Evolutionary conservation across 2,113 vertebrate genomes (phyloP), one percentile per base, ranked within the genome.

Genomic region (Rhinopomastus cyanomelas): DNA sequence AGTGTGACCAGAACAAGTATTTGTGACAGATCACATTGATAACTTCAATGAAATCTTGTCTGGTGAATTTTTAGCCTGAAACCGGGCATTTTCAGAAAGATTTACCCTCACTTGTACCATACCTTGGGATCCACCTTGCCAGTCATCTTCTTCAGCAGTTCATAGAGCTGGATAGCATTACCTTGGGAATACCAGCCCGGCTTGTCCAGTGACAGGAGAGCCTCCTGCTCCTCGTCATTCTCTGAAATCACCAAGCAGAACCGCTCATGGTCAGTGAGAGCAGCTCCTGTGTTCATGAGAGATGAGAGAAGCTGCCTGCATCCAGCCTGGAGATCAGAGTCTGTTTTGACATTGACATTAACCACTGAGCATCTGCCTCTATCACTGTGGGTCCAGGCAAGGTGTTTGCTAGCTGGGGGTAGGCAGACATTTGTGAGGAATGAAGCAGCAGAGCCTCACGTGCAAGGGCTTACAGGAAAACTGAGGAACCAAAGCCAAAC

Each of bases 161-260:
- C 97, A 39, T 98, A 98, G 34, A 99, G 98, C 92, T 99, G 99
- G 37, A 92, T 97, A 96, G 98, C 98, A 56, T 99, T 99, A 25
- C 99, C 99, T 95, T 99, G 99, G 44, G 98, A 99, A 96, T 99
- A 99, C 99, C 99, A 99, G 90, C 99, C 99, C 0, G 98, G 98
- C 71, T 98, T 99, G 59, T 99, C 98, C 92, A 99, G 95, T 12
- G 97, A 97, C 0, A 97, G 97, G 71, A 99, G 96, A 12, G 97
- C 97, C 78, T 98, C 98, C 74, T 98, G 98, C 88, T 99, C 99
- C 82, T 98, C 97, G 0, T 99, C 98, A 23, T 98, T 98, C 87
- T 99, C 98, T 99, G 96, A 62, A 96, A 97, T 55, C 16, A 97
- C 6, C 95, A 92, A 92, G 55, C 9, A 90, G 73, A 86, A 85